A percentile compares a stretch with the other conserved stretches of the same genome.
Evolutionary conservation across 2,888 invertebrate genomes (phyloP).

Genomic region (Ornithoptera alexandrae): DNA sequence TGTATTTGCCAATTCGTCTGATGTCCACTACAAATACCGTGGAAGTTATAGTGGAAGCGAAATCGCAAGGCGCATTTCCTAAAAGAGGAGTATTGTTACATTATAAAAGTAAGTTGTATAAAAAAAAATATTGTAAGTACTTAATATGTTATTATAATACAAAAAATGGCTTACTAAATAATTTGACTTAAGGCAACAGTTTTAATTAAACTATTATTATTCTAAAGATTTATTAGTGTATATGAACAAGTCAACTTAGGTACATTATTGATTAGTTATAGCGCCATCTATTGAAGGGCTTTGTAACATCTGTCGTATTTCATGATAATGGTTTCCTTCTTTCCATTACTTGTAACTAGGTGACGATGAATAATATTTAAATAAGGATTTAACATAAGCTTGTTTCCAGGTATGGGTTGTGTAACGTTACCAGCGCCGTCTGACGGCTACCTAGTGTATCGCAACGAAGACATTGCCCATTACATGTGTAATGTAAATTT

Average conservation of each 20-base stretch:
- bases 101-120: constrained; percentile 77
- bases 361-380: constrained; percentile 4
- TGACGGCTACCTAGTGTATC: constrained; percentile 84
- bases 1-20: constrained; percentile 72
- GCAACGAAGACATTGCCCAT: constrained; percentile 82
- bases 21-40: constrained; percentile 71
- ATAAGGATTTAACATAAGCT: too few relatives aligned
- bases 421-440: constrained; percentile 82
- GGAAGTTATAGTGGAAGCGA: constrained; percentile 68
- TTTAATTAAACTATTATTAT: too few relatives aligned
- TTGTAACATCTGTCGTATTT: too few relatives aligned
- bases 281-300: constrained; percentile 30
- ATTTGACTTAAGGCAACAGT: too few relatives aligned
- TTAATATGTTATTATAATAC: neutral
- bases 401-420: constrained; percentile 82
- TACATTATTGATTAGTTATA: neutral
- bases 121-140: neutral
- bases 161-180: neutral
- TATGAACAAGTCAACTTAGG: too few relatives aligned
- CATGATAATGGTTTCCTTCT: too few relatives aligned
- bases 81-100: constrained; percentile 83
- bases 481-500: constrained; percentile 85
- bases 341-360: neutral
- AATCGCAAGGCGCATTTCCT: constrained; percentile 77
- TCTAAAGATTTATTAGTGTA: too few relatives aligned